Conservation (phyloP, 92 coral and sea anemone genomes). For the Epizoanthus scotinus region DNA sequence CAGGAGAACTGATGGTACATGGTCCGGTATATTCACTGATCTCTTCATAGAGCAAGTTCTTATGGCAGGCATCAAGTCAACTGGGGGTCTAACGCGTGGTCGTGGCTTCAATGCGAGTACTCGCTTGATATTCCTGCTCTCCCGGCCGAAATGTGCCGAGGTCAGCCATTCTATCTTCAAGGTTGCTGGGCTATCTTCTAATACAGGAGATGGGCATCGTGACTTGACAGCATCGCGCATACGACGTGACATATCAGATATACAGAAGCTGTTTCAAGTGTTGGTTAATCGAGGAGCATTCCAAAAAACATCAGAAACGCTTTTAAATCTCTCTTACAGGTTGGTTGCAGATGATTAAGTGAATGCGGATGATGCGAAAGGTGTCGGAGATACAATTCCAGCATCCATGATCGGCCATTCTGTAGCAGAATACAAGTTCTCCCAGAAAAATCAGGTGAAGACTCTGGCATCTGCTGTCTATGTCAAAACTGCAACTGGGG, state of each 20-base stretch:
- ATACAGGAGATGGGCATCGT: background rate
- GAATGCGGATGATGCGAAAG: constrained; percentile 32
- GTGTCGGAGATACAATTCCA: constrained; percentile 17
- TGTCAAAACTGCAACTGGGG: constrained; percentile 34
- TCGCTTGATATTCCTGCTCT: background rate
- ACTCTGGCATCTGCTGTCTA: constrained; percentile 43
- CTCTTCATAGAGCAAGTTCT: constrained; percentile 33
- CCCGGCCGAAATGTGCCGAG: constrained; percentile 21
- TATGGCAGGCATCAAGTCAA: too few relatives aligned
- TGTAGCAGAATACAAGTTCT: constrained; percentile 33
- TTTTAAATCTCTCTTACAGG: constrained; percentile 23
- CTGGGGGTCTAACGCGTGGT: constrained; percentile 27
- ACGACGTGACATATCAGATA: constrained; percentile 9
- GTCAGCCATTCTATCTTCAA: constrained; percentile 10
- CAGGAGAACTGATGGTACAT: constrained; percentile 35
- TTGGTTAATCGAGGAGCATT: constrained; percentile 10
- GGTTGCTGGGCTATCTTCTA: constrained; percentile 1
- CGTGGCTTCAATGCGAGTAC: constrained; percentile 20
- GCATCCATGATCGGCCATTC: too few relatives aligned
- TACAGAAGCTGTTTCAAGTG: constrained; percentile 8
- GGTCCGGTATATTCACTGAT: constrained; percentile 35
- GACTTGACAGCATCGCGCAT: constrained; percentile 5
- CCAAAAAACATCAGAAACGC: constrained; percentile 6
- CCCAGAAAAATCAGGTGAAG: constrained; percentile 45
- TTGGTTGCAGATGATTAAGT: constrained; percentile 33